A percentile compares a stretch with the other conserved stretches of the same genome.
These are phyloP conservation scores for Syrista parreyssii DNA, from an alignment of 2,888 invertebrate genomes.

Conservation along the genomic window DNA sequence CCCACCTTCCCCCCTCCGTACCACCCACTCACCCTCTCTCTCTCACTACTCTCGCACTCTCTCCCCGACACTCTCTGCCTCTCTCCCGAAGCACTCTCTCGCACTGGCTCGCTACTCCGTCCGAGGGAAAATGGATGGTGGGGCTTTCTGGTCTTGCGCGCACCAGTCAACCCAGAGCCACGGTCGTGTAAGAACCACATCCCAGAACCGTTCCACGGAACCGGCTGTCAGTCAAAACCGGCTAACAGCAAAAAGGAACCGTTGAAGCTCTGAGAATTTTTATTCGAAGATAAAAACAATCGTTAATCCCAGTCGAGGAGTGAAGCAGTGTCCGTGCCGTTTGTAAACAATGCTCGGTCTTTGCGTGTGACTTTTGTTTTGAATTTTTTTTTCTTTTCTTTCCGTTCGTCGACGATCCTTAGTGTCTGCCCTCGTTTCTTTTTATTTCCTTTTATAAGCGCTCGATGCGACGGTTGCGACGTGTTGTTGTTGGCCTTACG, in stretches of 20 bases:
- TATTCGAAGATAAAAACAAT: background rate
- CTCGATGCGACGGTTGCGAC: background rate
- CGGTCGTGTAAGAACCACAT: conserved; percentile 61
- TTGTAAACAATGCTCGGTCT: background rate
- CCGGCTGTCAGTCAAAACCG: conserved; percentile 10
- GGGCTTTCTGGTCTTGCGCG: conserved; percentile 64
- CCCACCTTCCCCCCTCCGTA: conserved; percentile 8
- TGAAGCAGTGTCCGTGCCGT: background rate
- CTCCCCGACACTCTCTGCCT: conserved; percentile 23
- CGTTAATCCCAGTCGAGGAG: background rate
- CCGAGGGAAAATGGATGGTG: conserved; percentile 55
- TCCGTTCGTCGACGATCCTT: background rate
- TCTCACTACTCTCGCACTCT: conserved; percentile 11
- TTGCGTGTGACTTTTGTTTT: background rate
- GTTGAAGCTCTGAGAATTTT: background rate
- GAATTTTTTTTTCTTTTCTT: background rate
- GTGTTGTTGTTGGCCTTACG: background rate
- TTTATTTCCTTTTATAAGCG: background rate
- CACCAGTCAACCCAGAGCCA: conserved; percentile 63
- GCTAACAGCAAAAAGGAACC: background rate
- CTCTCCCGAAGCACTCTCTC: conserved; percentile 21
- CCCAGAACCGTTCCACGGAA: conserved; percentile 25
- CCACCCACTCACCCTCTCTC: conserved; percentile 22
- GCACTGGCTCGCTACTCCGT: conserved; percentile 24
- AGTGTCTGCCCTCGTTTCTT: background rate